Evolutionary conservation across 2,797 vertebrate species (phyloP).

Genomic region (Anniella stebbinsi): DNA sequence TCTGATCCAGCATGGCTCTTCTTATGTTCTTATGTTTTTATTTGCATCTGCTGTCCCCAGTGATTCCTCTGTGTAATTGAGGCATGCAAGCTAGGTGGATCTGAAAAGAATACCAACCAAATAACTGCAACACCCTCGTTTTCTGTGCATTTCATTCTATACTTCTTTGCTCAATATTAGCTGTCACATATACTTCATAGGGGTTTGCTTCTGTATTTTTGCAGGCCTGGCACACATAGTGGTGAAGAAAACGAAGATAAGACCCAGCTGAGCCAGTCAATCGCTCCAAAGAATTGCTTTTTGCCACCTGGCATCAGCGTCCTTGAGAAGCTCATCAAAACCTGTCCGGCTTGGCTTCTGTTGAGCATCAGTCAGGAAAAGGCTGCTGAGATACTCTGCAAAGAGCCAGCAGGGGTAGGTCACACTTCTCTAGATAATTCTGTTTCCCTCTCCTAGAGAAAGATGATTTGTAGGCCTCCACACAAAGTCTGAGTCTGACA

Average conservation of each 20-base stretch:
- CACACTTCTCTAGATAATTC: conserved; percentile 18
- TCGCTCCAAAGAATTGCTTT: conserved; percentile 57
- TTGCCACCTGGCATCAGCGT: conserved; percentile 77
- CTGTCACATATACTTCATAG: background rate
- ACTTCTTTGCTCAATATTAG: background rate
- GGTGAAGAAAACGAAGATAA: conserved; percentile 53
- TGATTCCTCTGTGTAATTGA: background rate
- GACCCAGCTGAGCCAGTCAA: conserved; percentile 19
- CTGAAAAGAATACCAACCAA: background rate
- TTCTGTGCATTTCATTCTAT: background rate
- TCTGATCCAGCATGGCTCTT: no score
- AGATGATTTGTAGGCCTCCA: conserved; percentile 10
- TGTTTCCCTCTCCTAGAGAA: conserved; percentile 47
- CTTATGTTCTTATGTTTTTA: no score
- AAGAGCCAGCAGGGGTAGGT: conserved; percentile 88
- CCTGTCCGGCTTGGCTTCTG: conserved; percentile 89
- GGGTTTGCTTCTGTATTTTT: conserved; percentile 56
- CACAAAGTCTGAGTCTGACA: background rate
- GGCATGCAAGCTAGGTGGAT: background rate
- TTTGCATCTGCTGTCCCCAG: no score
- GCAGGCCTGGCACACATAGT: conserved; percentile 64
- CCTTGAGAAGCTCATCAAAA: conserved; percentile 88
- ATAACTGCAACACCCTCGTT: background rate
- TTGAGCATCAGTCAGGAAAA: conserved; percentile 80
- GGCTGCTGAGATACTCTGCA: conserved; percentile 79